Percentiles rank a stretch among this genome's conserved stretches.
These are phyloP conservation scores for Drosophila formosana DNA, from an alignment of 2,888 invertebrate genomes.

Conservation along the genomic window DNA sequence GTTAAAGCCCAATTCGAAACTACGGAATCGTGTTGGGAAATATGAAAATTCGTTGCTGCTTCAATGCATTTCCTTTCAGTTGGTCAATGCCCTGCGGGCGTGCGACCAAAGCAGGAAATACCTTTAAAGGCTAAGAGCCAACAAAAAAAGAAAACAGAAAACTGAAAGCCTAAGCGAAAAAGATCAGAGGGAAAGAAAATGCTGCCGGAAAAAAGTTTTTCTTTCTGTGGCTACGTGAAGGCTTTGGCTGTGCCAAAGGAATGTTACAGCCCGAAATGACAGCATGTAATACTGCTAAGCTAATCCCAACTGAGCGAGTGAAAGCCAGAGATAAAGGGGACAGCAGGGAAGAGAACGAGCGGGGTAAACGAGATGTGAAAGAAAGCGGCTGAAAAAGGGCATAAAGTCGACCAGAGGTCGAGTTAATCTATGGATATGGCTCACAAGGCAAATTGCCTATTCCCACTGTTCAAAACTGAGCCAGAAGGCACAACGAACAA, in stretches of 20 bases:
- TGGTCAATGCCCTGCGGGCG: conserved; percentile 16
- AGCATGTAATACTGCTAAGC: conserved; percentile 46
- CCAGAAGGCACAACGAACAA: conserved; percentile 2
- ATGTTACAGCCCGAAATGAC: conserved; percentile 48
- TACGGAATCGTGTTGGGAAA: conserved; percentile 16
- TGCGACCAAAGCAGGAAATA: conserved; percentile 18
- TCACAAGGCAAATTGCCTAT: conserved; percentile 39
- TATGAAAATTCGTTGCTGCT: conserved; percentile 10
- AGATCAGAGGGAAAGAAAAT: background rate
- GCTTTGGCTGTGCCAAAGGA: conserved; percentile 26
- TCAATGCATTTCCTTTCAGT: conserved; percentile 9
- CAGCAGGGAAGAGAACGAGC: background rate
- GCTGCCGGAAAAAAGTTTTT: conserved; percentile 26
- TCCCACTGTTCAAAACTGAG: conserved; percentile 32
- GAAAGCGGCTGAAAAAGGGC: conserved; percentile 9
- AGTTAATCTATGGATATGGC: conserved; percentile 63
- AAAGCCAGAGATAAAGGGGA: background rate
- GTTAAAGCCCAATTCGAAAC: conserved; percentile 21
- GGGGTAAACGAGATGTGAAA: background rate
- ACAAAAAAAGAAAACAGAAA: background rate
- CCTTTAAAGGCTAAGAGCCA: conserved; percentile 8
- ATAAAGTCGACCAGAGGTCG: conserved; percentile 61
- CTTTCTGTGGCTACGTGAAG: conserved; percentile 47
- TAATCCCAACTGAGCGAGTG: conserved; percentile 43
- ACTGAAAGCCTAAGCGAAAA: background rate